A percentile compares a stretch with the other conserved stretches of the same genome.
phyloP scores from a whole-genome alignment of 2,888 invertebrate genomes.

The Trachelus iudaicus region DNA sequence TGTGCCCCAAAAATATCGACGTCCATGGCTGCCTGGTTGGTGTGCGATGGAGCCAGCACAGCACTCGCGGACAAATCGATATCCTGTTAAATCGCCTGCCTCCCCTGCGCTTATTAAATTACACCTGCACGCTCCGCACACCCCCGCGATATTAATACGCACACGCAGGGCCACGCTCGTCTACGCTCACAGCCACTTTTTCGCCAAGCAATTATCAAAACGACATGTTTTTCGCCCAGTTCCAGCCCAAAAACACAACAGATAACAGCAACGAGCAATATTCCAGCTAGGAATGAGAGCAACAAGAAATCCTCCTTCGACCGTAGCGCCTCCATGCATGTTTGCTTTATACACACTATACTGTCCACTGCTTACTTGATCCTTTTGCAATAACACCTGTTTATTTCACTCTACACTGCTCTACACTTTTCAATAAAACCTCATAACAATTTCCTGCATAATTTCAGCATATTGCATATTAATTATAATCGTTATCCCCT shows the following conservation, averaged over 20 bases:
- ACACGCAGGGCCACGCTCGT: constrained; percentile 18
- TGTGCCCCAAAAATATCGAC: constrained; percentile 63
- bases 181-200: constrained; percentile 21
- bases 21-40: constrained; percentile 58
- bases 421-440: not conserved
- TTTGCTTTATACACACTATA: not conserved
- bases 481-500: not conserved
- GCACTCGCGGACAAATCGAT: constrained; percentile 56
- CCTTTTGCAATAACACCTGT: not conserved
- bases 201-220: constrained; percentile 36
- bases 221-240: constrained; percentile 48
- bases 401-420: not conserved
- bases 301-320: constrained; percentile 36
- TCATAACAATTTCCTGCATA: not conserved
- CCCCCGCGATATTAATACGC: constrained; percentile 18
- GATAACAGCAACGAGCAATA: constrained; percentile 54
- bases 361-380: not conserved
- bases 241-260: constrained; percentile 57
- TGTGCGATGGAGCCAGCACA: constrained; percentile 30
- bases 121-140: constrained; percentile 35
- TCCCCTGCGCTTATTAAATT: constrained; percentile 54
- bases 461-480: not conserved
- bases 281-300: constrained; percentile 57
- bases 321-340: not conserved
- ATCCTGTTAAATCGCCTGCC: constrained; percentile 59